Evolutionary conservation across 2,888 invertebrate genomes (phyloP).

Genomic region (Nomada ferruginata): DNA sequence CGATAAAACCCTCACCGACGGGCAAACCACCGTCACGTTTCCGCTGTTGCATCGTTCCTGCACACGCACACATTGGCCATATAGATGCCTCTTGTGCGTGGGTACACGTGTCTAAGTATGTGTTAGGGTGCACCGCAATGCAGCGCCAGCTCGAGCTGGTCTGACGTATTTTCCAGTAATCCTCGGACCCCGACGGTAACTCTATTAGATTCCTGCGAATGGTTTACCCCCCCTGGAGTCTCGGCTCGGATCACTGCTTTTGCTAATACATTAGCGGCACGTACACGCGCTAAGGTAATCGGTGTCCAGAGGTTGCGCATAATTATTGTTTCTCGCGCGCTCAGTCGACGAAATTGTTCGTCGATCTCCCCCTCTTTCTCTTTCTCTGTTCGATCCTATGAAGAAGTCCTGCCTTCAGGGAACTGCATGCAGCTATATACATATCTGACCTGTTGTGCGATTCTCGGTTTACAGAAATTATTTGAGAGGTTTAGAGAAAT

Average conservation of each 20-base stretch:
- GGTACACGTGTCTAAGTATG: constrained; percentile 34
- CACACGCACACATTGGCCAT: constrained; percentile 30
- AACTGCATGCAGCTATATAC: too few species aligned
- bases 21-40: constrained; percentile 69
- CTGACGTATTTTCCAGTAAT: constrained; percentile 79
- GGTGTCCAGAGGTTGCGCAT: constrained; percentile 24
- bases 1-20: constrained; percentile 80
- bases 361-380: background rate
- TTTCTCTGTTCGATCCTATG: too few species aligned
- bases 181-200: constrained; percentile 74
- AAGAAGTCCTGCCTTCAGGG: too few species aligned
- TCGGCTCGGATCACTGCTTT: constrained; percentile 46
- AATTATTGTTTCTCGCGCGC: constrained; percentile 6
- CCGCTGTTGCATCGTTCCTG: constrained; percentile 55
- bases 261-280: constrained; percentile 53
- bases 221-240: constrained; percentile 51
- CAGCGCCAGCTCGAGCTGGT: constrained; percentile 61
- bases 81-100: constrained; percentile 23
- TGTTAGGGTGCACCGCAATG: constrained; percentile 73
- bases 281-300: constrained; percentile 53
- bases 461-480: too few species aligned
- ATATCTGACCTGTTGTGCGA: too few species aligned
- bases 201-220: constrained; percentile 76
- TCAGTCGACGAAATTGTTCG: background rate
- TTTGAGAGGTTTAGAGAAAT: too few species aligned